These are phyloP conservation scores for Hippocampus zosterae DNA, from an alignment of 2,113 vertebrate genomes.

Conservation along the genomic window DNA sequence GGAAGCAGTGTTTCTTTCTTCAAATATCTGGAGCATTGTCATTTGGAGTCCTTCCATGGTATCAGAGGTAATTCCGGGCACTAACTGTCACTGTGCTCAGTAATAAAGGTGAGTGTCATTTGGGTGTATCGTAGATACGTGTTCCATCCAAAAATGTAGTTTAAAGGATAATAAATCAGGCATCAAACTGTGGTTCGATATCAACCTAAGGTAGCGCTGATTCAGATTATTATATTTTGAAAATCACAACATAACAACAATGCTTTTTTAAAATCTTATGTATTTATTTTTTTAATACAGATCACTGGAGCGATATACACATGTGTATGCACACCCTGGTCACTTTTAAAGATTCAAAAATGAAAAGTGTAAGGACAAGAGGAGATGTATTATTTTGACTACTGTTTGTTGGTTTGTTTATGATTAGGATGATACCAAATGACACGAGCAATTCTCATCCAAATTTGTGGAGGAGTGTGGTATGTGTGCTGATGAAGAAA, in stretches of 20 bases:
- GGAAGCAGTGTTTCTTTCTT: constrained; percentile 68
- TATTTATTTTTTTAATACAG: too few species aligned
- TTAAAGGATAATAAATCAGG: not conserved
- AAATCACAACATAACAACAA: too few species aligned
- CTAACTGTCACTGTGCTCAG: constrained; percentile 33
- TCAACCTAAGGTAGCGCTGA: too few species aligned
- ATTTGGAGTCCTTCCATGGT: constrained; percentile 38
- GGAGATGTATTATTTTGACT: not conserved
- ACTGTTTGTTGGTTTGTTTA: not conserved
- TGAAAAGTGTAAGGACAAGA: not conserved
- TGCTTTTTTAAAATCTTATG: too few species aligned
- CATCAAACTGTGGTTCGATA: not conserved
- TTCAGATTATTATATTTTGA: too few species aligned
- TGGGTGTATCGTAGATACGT: not conserved
- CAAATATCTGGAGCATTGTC: constrained; percentile 62
- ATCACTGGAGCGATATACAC: too few species aligned
- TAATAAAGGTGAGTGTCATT: constrained; percentile 10
- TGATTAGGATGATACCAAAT: not conserved
- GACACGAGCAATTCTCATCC: not conserved
- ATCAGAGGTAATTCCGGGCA: constrained; percentile 54
- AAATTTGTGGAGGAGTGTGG: too few species aligned
- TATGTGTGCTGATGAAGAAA: too few species aligned
- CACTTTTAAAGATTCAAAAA: not conserved
- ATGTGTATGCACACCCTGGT: not conserved
- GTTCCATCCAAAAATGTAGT: not conserved